phyloP scores from a whole-genome alignment of 2,113 vertebrate genomes.

The Guaruba guarouba region DNA sequence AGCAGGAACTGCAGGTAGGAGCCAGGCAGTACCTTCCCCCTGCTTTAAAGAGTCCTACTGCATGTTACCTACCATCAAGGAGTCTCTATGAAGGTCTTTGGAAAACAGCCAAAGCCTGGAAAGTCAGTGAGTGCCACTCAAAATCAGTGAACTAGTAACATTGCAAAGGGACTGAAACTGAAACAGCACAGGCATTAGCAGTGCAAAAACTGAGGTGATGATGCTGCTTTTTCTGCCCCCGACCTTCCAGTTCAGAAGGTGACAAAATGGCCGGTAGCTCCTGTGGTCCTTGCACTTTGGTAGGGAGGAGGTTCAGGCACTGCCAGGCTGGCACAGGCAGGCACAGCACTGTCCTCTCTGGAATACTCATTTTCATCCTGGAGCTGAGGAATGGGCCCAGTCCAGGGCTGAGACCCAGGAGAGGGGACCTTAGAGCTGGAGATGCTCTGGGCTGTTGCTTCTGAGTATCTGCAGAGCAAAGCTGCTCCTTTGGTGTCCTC shows the following conservation, averaged over 20 bases:
- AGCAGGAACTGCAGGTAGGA: neutral
- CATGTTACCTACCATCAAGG: neutral
- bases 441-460: neutral
- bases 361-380: neutral
- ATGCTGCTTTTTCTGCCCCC: neutral
- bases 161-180: neutral
- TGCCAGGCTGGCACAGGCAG: neutral
- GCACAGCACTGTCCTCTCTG: neutral
- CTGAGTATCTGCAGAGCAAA: neutral
- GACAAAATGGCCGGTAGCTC: fast-evolving
- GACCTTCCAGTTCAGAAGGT: neutral
- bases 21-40: neutral
- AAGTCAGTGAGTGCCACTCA: fast-evolving
- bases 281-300: neutral
- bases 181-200: neutral
- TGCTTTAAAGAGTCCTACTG: neutral
- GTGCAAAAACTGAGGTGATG: neutral
- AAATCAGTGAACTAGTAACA: neutral
- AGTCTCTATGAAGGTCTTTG: neutral
- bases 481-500: neutral
- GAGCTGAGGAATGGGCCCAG: neutral
- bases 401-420: neutral
- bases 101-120: neutral
- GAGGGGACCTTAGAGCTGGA: neutral
- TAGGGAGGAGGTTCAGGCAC: neutral